Evolutionary conservation across 23 tunicate species (phyloP), one percentile per base, ranked within the genome.

Genomic region (Corella eumyota): DNA sequence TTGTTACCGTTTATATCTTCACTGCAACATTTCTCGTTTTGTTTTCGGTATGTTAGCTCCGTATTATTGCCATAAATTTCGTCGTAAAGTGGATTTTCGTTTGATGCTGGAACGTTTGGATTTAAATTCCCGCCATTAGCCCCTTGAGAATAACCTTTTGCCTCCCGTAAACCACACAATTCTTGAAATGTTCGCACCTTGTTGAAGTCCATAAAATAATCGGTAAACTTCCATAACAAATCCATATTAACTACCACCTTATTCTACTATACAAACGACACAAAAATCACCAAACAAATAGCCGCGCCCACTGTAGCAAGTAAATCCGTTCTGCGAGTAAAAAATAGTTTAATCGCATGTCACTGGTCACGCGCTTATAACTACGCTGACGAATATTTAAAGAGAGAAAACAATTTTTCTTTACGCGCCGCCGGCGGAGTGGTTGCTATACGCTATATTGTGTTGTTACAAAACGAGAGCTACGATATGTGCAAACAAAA

Each of bases 181-280:
- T 92, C 94, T 77, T 92, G 98, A 67, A 92, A 92, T 22, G n/a
- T 40, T 36, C 98, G 76, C n/a, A 92, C 98, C 60, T 92, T 92
- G 33, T 83, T 35, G 62, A 92, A 92, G 56, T 92, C 98, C 86
- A 92, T 67, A 6, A 92, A 71, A 50, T 81, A 91, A 64, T 91
- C 92, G 36, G 71, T 65, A 27, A 81, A 66, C 33, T 32, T 38
- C 58, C 67, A 56, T 5, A 71, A 56, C 3, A 34, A 3, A 50
- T 86, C 77, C 95, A 86, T 86, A 6, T 64, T 48, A 15, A 9
- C 25, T 4, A 6, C 7, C 57, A 5, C 6, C 5, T 25, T 19
- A 7, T n/a, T 27, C 15, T n/a, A 9, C 22, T 27, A 51, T 27
- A 19, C 21, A 25, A 19, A 6, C 22, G 23, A 19, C 22, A 6